phyloP scores from a whole-genome alignment of 2,797 vertebrate species.

The Gallinago stenura region DNA sequence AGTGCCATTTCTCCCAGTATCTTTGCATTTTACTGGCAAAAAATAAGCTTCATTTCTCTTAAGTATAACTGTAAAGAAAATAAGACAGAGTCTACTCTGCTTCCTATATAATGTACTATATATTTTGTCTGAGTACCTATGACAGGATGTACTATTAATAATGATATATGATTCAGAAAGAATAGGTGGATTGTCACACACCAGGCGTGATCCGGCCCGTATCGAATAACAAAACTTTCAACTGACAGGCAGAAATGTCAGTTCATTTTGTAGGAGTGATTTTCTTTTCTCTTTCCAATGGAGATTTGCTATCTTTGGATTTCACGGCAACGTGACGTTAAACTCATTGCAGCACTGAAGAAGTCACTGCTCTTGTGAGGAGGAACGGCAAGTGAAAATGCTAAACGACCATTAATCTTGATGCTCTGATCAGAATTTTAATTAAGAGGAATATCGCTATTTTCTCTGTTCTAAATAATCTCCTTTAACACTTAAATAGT shows the following conservation, averaged over 20 bases:
- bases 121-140: constrained; percentile 42
- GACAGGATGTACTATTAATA: constrained; percentile 34
- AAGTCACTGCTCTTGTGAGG: not conserved
- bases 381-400: not conserved
- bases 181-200: constrained; percentile 14
- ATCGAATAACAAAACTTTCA: not conserved
- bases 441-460: not conserved
- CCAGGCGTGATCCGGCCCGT: constrained; percentile 16
- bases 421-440: not conserved
- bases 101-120: not conserved
- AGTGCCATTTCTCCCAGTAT: not conserved
- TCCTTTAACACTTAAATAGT: not conserved
- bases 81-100: not conserved
- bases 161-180: constrained; percentile 37
- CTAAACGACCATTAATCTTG: not conserved
- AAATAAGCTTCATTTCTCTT: not conserved
- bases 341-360: not conserved
- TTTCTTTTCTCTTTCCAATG: not conserved
- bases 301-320: constrained; percentile 13
- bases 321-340: not conserved
- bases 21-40: constrained; percentile 2
- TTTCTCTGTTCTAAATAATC: not conserved
- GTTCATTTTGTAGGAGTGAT: constrained; percentile 36
- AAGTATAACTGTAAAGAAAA: not conserved
- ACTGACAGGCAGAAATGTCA: constrained; percentile 25